Conservation (phyloP, 1,140 invertebrate genomes). For the Onthophagus taurus region DNA sequence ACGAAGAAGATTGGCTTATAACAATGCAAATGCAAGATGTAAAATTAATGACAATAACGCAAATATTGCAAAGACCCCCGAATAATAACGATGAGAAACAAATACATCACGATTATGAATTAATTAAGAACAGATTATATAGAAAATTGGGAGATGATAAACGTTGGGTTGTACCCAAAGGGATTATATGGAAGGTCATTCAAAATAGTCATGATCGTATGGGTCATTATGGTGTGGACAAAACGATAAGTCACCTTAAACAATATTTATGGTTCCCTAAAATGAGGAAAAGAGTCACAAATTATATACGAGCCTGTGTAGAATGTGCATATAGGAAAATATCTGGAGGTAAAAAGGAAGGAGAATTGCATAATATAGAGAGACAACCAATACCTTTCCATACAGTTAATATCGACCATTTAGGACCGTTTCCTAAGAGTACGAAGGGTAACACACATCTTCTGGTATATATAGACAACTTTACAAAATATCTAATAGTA, state of each 20-base stretch:
- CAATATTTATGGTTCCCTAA: constrained; percentile 32
- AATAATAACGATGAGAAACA: background rate
- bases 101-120: constrained; percentile 2
- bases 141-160: background rate
- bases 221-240: constrained; percentile 30
- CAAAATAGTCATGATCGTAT: constrained; percentile 30
- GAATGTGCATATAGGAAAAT: constrained; percentile 4
- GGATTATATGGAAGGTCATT: constrained; percentile 17
- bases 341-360: background rate
- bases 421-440: constrained; percentile 28
- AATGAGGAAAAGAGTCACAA: constrained; percentile 6
- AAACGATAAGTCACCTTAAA: constrained; percentile 23
- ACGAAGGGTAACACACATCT: constrained; percentile 23
- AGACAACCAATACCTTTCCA: constrained; percentile 28
- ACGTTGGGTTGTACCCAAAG: constrained; percentile 13
- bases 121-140: constrained; percentile 6
- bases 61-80: background rate
- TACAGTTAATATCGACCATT: constrained; percentile 31
- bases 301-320: constrained; percentile 8
- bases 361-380: constrained; percentile 26
- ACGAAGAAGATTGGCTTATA: too few relatives aligned
- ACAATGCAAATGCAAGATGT: too few relatives aligned
- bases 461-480: constrained; percentile 34
- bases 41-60: too few relatives aligned
- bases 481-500: constrained; percentile 25